Percentiles rank a stretch among this genome's conserved stretches.
phyloP scores from a whole-genome alignment of 2,888 invertebrate species.

The Thecophora atra region DNA sequence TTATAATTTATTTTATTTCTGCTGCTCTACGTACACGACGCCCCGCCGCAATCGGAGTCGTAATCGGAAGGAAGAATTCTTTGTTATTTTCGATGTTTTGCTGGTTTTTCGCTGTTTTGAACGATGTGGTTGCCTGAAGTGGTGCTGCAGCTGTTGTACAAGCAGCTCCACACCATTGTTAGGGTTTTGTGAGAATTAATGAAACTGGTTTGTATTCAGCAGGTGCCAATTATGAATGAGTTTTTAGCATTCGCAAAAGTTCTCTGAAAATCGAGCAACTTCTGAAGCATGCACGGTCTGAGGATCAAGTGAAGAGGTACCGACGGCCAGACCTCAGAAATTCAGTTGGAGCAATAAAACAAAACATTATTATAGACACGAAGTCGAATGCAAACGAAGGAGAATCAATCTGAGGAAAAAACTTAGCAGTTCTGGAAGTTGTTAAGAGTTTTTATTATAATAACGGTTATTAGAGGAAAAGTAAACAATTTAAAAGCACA shows the following conservation, averaged over 20 bases:
- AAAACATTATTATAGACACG: not conserved
- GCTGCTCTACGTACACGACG: not conserved
- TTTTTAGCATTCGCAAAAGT: not conserved
- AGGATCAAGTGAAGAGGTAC: not conserved
- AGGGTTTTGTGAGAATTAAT: not conserved
- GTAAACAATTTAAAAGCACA: constrained; percentile 4
- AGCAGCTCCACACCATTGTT: not conserved
- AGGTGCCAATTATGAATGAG: constrained; percentile 7
- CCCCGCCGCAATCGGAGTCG: not conserved
- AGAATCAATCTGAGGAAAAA: too few species aligned
- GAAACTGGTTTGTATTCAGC: not conserved
- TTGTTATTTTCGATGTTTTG: not conserved
- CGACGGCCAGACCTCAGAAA: not conserved
- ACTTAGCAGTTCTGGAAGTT: not conserved
- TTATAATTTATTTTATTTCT: constrained; percentile 23
- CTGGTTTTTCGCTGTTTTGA: too few species aligned
- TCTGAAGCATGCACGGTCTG: constrained; percentile 2
- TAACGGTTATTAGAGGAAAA: not conserved
- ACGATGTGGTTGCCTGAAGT: not conserved
- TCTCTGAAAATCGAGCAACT: not conserved
- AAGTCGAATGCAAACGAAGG: too few species aligned
- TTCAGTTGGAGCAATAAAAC: not conserved
- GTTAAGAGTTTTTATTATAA: constrained; percentile 2
- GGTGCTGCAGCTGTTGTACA: not conserved
- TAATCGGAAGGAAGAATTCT: not conserved